Percentiles rank a stretch among this genome's conserved stretches.
Evolutionary conservation across 2,888 invertebrate genomes (phyloP).

Genomic region (Tetragonula carbonaria): DNA sequence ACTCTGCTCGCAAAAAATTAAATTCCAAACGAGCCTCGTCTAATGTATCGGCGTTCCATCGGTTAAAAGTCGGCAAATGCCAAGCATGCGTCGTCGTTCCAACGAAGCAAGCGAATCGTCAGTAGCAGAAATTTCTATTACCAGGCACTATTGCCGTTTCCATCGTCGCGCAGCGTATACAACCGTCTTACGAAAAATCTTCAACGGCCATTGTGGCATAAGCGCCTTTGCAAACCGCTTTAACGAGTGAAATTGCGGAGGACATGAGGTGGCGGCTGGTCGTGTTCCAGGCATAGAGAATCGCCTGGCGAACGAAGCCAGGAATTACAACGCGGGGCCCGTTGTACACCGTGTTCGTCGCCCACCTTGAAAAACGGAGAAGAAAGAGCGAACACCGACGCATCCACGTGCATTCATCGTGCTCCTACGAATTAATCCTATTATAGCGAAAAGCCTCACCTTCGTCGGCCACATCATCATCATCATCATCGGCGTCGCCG

Average conservation of each 20-base stretch:
- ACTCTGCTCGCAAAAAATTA: no score
- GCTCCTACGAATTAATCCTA: slow-evolving; percentile 69
- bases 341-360: slow-evolving; percentile 42
- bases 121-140: slow-evolving; percentile 16
- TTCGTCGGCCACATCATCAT: slow-evolving; percentile 62
- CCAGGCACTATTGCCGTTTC: neutral
- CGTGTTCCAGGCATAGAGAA: slow-evolving; percentile 10
- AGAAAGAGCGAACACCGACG: slow-evolving; percentile 49
- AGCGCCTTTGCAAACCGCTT: slow-evolving; percentile 4
- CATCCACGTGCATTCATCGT: slow-evolving; percentile 36
- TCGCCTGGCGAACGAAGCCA: slow-evolving; percentile 23
- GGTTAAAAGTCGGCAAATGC: neutral
- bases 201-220: neutral
- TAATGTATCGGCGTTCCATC: neutral
- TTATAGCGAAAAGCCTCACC: slow-evolving; percentile 67
- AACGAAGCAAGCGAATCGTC: neutral
- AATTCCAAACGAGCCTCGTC: neutral
- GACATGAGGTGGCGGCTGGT: slow-evolving; percentile 3
- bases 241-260: slow-evolving; percentile 34
- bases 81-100: neutral
- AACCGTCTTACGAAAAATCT: neutral
- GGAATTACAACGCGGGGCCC: slow-evolving; percentile 39
- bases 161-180: neutral
- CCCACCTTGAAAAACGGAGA: slow-evolving; percentile 54
- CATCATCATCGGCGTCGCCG: slow-evolving; percentile 55